Base-by-base conservation (phyloP, 2,888 invertebrate species). In the Tortricodes alternella region DNA sequence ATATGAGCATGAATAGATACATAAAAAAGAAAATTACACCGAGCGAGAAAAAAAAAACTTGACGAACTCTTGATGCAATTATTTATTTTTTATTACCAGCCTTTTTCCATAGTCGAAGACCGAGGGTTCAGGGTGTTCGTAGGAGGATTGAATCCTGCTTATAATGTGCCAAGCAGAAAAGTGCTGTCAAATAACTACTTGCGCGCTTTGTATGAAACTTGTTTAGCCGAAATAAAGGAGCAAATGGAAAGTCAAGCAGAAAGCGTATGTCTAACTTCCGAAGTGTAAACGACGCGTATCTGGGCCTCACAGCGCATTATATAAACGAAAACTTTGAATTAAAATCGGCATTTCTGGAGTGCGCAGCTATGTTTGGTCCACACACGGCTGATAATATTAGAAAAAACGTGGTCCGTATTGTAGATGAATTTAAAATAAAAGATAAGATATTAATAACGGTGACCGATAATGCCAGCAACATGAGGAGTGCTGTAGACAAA, bases 401-500 rank as follows among this genome's bases (percentile, higher is more conserved):
- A 49, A 35, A 32, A 35, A 41, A 44, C 9, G n/a, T 27, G 2
- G 9, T 27, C 9, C 27, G 27, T 38, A 51, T 51, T 18, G 19
- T 55, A 11, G 46, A 55, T 23, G 21, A 50, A 21, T 59, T 44
- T 29, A 55, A 59, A 41, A 18, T 59, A 18, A 51, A 35, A 21
- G 46, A 46, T 8, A 59, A 59, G 39, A 44, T 53, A 32, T 11
- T 58, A 9, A 58, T 59, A 11, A 44, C 44, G 16, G 39, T 59
- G 2, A 46, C 59, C 16, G 53, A 59, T 18, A 59, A 53, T 29
- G 59, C 50, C n/a, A 59, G 50, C 24, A 59, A 59, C 7, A 53
- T 59, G 46, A 59, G 13, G 6, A 23, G 35, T 23, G 46, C 23
- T 8, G 46, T 35, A 8, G 46, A 46, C 18, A 50, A 37, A 38